phyloP scores from a whole-genome alignment of 1,140 invertebrate genomes.

The Planococcus citri region DNA sequence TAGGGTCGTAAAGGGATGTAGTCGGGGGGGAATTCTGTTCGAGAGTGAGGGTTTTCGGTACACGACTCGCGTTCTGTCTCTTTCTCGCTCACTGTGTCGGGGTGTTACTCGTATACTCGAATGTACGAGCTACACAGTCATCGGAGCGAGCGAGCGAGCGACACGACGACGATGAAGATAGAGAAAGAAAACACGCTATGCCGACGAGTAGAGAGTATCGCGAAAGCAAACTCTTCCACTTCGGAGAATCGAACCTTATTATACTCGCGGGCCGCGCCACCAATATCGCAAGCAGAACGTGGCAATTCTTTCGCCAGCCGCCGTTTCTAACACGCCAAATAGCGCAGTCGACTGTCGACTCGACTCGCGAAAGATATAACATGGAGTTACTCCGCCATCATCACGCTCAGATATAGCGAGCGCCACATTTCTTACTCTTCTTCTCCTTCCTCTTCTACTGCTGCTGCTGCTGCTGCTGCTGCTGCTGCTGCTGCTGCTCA shows the following conservation, averaged over 20 bases:
- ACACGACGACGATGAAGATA: neutral
- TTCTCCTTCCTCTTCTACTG: neutral
- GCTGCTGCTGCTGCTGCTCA: no score
- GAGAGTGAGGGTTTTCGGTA: constrained; percentile 1
- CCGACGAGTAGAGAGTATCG: constrained; percentile 15
- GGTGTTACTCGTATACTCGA: no score
- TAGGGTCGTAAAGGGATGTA: neutral
- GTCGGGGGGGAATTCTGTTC: neutral
- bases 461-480: no score
- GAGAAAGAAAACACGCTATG: neutral
- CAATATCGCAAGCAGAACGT: constrained; percentile 11
- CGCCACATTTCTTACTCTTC: neutral
- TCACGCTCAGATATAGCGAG: no score
- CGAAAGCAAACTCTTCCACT: constrained; percentile 16
- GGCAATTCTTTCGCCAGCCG: constrained; percentile 12
- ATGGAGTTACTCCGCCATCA: neutral
- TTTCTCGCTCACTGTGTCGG: no score
- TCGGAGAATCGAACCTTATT: constrained; percentile 18
- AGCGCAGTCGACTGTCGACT: no score
- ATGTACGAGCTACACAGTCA: neutral
- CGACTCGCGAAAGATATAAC: neutral
- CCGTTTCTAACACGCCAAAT: no score
- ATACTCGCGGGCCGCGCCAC: constrained; percentile 7
- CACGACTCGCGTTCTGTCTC: no score
- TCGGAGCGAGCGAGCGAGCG: neutral